Evolutionary conservation across 1,140 invertebrate species (phyloP), one percentile per base, ranked within the genome.

Genomic region (Pseudomyrmex pallidus): DNA sequence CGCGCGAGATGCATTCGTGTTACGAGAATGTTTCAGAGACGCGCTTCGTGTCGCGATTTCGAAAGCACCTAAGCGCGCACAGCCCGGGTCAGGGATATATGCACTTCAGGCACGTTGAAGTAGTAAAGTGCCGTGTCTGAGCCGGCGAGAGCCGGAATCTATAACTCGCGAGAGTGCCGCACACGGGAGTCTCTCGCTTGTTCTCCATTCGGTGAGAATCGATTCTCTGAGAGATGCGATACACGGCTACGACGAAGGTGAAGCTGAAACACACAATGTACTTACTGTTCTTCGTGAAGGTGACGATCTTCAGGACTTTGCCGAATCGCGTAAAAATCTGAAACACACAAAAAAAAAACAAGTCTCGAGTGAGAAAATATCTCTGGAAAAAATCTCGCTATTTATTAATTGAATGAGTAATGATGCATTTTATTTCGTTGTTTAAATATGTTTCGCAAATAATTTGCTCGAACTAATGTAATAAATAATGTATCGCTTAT

Each of bases 211-310:
- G 61, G n/a, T 48, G 22, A 35, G 35, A 17, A 52, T 64, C 54
- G 76, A 80, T 70, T 59, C 54, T 12, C 17, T 12, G 35, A 9
- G 35, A 9, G 9, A 52, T 8, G 48, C 54, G 35, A 56, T 12
- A 59, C 25, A 25, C 25, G 25, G 25, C 3, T 25, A 25, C 20
- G 46, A 56, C 20, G 22, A 70, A 44, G 62, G 56, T 25, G 56
- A 48, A 56, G n/a, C 25, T 20, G 2, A 63, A 35, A 35, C 35
- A 35, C 35, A 57, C 9, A n/a, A 12, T 48, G 1, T 92, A 98
- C 98, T 98, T 96, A 99, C 98, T 99, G 94, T 99, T 99, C 96
- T 99, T 99, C 89, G 98, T 99, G 95, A 99, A 99, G 86, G 99
- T 99, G 91, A 99, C 99, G 90, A 99, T 99, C 95, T 99, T 99